Base-by-base conservation (phyloP, 2,888 invertebrate genomes). In the Ormyrus thymus region DNA sequence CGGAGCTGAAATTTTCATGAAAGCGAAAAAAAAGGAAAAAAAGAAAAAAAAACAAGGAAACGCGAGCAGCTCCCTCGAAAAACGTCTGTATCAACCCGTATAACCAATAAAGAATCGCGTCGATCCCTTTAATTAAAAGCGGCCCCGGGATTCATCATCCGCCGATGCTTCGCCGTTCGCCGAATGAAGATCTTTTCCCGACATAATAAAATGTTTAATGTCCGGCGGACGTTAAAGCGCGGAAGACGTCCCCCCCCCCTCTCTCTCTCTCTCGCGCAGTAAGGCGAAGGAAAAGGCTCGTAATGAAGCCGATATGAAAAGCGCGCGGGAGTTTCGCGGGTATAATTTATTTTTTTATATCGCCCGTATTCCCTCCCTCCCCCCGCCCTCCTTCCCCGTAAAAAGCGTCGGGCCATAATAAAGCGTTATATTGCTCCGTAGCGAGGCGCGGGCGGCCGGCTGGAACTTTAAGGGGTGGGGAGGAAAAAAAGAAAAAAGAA, bases 351-450 rank as follows among this genome's bases (percentile, higher is more conserved):
- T 85, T 84, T 85, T 87, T 86, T 87, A 71, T 85, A 87, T 86
- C 84, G 82, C 84, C 64, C 82, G 85, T 88, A 87, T 87, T 88
- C 86, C 86, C 85, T 29, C 58, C 9, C 62, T 53, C 64, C 64
- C 82, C 82, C 62, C 11, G 8, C n/a, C 62, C 46, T 46, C n/a
- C 66, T 53, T 59, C 81, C 82, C 87, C 87, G 87, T 88, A 75
- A 88, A 88, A 89, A 87, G 88, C 86, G 85, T 83, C 85, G 85
- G 69, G 87, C 85, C 83, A 86, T 88, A 89, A 88, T 89, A 89
- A 88, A 89, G 87, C 86, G 87, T 88, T 88, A 89, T 89, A 89
- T 87, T 88, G 87, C 88, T 84, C 84, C 70, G 62, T 48, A 64
- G 62, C 84, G 85, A 62, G 72, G 43, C 8, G 51, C 11, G 5